phyloP scores from a whole-genome alignment of 2,113 vertebrate genomes.

The Sprattus sprattus region DNA sequence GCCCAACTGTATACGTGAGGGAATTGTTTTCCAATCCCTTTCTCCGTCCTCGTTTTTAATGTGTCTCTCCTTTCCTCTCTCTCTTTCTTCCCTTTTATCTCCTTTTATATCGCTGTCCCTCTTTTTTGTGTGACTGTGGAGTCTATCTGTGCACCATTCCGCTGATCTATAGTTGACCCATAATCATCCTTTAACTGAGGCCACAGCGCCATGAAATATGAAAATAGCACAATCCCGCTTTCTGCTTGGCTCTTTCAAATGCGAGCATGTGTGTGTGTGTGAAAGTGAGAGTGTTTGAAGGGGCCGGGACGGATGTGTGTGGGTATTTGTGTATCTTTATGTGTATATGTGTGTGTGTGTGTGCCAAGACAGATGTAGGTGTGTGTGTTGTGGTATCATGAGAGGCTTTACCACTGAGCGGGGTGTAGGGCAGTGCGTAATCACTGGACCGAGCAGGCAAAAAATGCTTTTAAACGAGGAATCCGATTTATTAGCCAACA shows the following conservation, averaged over 20 bases:
- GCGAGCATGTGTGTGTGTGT: constrained; percentile 7
- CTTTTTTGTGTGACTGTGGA: too few relatives aligned
- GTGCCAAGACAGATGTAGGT: background rate
- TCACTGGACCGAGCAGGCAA: too few relatives aligned
- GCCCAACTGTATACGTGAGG: background rate
- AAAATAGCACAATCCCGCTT: background rate
- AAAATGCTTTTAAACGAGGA: too few relatives aligned
- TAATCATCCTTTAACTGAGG: background rate
- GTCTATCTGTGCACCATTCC: background rate
- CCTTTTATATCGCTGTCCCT: background rate
- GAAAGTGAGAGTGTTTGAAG: background rate
- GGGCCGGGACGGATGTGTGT: background rate
- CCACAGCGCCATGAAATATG: background rate
- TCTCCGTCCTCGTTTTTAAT: background rate
- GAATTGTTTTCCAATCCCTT: background rate
- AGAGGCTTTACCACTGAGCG: too few relatives aligned
- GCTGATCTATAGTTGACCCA: background rate
- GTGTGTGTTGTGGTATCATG: too few relatives aligned
- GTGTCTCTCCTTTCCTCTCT: too few relatives aligned
- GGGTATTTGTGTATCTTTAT: background rate
- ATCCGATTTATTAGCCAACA: too few relatives aligned
- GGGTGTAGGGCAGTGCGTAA: too few relatives aligned
- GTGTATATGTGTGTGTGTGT: background rate
- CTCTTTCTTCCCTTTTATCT: background rate
- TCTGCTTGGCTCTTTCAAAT: background rate